Percentiles rank a stretch among this genome's conserved stretches.
These are phyloP conservation scores for Pelobates cultripes DNA, from an alignment of 2,797 vertebrate genomes.

Conservation along the genomic window DNA sequence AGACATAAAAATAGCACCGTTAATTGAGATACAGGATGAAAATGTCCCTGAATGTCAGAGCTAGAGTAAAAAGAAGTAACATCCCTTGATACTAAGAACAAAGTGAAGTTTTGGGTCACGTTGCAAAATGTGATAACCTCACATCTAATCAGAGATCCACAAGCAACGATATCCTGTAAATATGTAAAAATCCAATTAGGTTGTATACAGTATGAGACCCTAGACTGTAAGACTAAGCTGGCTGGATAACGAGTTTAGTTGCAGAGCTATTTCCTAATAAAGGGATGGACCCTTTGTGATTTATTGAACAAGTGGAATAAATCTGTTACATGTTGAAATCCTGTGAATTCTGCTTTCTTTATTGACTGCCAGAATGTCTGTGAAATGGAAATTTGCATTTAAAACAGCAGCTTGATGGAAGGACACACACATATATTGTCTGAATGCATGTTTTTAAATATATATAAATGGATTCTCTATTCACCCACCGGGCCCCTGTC, in stretches of 20 bases:
- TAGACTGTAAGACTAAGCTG: too few species aligned
- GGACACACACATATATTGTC: too few species aligned
- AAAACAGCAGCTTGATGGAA: too few species aligned
- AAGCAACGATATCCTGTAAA: background rate
- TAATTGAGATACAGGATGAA: background rate
- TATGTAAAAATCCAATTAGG: background rate
- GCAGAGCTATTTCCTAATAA: slow-evolving; percentile 11
- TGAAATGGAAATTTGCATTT: background rate
- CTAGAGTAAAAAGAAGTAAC: background rate
- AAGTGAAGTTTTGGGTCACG: background rate
- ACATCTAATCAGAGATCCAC: background rate
- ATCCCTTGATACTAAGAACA: background rate
- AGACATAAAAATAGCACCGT: too few species aligned
- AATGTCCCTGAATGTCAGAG: background rate
- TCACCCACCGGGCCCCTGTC: too few species aligned
- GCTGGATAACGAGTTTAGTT: too few species aligned
- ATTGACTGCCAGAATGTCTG: slow-evolving; percentile 17
- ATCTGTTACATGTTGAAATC: slow-evolving; percentile 8
- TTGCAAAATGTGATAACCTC: background rate
- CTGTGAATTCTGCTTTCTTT: slow-evolving; percentile 10
- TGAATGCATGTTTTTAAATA: too few species aligned
- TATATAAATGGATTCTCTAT: too few species aligned
- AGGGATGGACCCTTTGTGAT: slow-evolving; percentile 36
- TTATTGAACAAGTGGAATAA: slow-evolving; percentile 48
- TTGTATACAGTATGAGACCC: background rate